These are phyloP conservation scores for Drosophila dives DNA, from an alignment of 2,888 invertebrate species.

Conservation along the genomic window DNA sequence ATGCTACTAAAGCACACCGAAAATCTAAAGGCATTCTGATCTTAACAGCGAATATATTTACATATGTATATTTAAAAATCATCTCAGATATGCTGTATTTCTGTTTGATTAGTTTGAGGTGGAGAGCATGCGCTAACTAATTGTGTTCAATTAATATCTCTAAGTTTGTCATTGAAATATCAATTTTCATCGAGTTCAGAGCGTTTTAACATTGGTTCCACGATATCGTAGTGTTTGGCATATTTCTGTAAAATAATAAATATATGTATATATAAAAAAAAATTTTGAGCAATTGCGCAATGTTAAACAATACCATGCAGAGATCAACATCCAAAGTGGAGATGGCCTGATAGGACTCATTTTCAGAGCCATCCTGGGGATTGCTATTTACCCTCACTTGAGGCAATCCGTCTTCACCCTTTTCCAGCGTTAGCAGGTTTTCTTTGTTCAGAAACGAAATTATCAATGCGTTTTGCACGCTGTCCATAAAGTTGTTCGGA, in stretches of 20 bases:
- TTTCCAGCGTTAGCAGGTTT: constrained; percentile 85
- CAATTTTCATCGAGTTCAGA: constrained; percentile 20
- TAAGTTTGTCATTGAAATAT: constrained; percentile 1
- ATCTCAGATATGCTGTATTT: constrained; percentile 12
- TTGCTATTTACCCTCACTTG: constrained; percentile 64
- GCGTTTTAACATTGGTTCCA: constrained; percentile 66
- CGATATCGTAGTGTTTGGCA: constrained; percentile 70
- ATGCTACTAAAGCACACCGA: constrained; percentile 45
- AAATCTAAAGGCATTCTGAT: constrained; percentile 21
- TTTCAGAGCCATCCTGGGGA: constrained; percentile 33
- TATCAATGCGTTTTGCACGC: constrained; percentile 87
- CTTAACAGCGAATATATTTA: constrained; percentile 11
- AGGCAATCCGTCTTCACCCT: constrained; percentile 83
- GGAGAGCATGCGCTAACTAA: neutral
- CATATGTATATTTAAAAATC: constrained; percentile 5
- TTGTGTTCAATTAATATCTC: neutral
- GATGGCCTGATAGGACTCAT: constrained; percentile 73
- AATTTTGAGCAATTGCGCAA: neutral
- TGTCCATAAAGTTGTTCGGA: constrained; percentile 86
- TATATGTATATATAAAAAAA: neutral
- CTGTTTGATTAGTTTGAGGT: neutral
- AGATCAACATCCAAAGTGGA: constrained; percentile 71
- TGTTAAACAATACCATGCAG: constrained; percentile 60
- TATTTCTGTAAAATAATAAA: constrained; percentile 68
- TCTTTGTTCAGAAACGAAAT: constrained; percentile 87